phyloP scores from a whole-genome alignment of 2,113 vertebrate species.

The Garra rufa region DNA sequence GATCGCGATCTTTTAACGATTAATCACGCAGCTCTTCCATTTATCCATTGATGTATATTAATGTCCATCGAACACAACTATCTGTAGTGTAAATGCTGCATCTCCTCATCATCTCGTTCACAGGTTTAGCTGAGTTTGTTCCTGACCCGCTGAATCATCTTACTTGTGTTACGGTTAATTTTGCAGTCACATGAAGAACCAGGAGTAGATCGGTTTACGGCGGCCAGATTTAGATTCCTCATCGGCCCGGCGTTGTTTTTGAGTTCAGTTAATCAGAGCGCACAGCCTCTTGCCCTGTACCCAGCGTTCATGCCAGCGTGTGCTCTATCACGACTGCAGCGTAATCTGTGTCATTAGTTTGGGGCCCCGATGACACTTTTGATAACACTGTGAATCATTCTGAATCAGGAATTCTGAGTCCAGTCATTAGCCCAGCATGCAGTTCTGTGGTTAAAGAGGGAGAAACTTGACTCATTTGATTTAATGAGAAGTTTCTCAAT shows the following conservation, averaged over 20 bases:
- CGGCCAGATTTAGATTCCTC: conserved; percentile 66
- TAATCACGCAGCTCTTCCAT: no score
- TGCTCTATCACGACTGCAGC: conserved; percentile 13
- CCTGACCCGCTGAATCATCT: conserved; percentile 37
- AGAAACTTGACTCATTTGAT: conserved; percentile 39
- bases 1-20: no score
- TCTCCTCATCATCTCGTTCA: conserved; percentile 3
- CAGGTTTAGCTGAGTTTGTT: conserved; percentile 38
- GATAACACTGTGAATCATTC: conserved; percentile 16
- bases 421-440: conserved; percentile 6
- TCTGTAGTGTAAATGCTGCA: background rate
- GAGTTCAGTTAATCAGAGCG: conserved; percentile 53
- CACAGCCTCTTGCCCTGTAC: conserved; percentile 45
- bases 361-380: conserved; percentile 5
- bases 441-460: background rate
- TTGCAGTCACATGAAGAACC: conserved; percentile 68
- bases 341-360: conserved; percentile 31
- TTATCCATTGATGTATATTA: no score
- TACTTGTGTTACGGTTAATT: conserved; percentile 65
- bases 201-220: conserved; percentile 68
- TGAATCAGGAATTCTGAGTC: conserved; percentile 5
- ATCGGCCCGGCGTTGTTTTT: conserved; percentile 45
- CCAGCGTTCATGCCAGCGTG: conserved; percentile 2
- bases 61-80: background rate
- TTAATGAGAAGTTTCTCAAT: conserved; percentile 34